A percentile compares a stretch with the other conserved stretches of the same genome.
Conservation (phyloP, 2,113 vertebrate genomes). For the Suricata suricatta region DNA sequence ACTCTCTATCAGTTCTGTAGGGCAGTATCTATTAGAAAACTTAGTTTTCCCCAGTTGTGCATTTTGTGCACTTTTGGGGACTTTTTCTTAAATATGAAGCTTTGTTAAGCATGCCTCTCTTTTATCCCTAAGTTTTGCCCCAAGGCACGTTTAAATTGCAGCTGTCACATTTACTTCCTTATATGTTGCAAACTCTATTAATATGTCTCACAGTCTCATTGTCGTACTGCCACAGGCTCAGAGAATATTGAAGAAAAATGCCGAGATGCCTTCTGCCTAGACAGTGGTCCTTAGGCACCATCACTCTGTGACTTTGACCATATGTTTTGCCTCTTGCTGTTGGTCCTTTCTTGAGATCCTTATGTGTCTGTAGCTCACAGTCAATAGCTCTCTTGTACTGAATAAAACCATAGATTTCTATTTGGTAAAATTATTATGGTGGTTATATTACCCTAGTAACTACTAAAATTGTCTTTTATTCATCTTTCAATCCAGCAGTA, state of each 20-base stretch:
- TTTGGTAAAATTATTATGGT: neutral
- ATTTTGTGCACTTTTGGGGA: constrained; percentile 1
- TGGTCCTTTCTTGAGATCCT: neutral
- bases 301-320: constrained; percentile 6
- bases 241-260: constrained; percentile 47
- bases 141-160: constrained; percentile 44
- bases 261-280: neutral
- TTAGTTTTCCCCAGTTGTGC: neutral
- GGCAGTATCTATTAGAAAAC: constrained; percentile 26
- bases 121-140: constrained; percentile 54
- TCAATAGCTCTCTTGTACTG: neutral
- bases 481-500: neutral
- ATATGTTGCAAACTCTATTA: constrained; percentile 28
- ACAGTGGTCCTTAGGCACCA: neutral
- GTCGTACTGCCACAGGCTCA: neutral
- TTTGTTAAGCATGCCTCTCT: neutral
- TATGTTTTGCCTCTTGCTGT: neutral
- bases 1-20: neutral
- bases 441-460: neutral
- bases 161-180: constrained; percentile 47
- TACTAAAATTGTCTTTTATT: neutral
- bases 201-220: constrained; percentile 7
- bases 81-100: constrained; percentile 38
- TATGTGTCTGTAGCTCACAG: neutral
- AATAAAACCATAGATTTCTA: neutral